phyloP scores from a whole-genome alignment of 2,797 vertebrate species.

The Sebastiscus albofasciatus region DNA sequence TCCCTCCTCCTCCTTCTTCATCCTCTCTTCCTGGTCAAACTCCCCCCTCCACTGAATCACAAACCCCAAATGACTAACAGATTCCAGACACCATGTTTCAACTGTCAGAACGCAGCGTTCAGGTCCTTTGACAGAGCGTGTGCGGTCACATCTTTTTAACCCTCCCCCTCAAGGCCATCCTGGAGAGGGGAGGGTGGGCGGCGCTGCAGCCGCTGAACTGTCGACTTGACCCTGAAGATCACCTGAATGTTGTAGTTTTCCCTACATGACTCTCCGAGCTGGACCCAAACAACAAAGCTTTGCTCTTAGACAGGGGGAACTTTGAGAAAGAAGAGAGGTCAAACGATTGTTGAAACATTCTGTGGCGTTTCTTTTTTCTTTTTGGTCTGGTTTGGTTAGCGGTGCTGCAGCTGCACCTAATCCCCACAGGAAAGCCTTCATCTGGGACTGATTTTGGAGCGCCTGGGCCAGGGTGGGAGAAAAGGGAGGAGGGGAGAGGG shows the following conservation, averaged over 20 bases:
- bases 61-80: conserved; percentile 78
- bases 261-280: conserved; percentile 14
- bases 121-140: conserved; percentile 67
- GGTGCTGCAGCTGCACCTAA: conserved; percentile 79
- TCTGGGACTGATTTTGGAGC: conserved; percentile 81
- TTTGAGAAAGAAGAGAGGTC: conserved; percentile 50
- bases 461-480: conserved; percentile 41
- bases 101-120: conserved; percentile 62
- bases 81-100: conserved; percentile 69
- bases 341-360: conserved; percentile 62
- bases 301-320: conserved; percentile 36
- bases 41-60: conserved; percentile 55
- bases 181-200: conserved; percentile 17
- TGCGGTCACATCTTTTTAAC: conserved; percentile 65
- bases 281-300: conserved; percentile 33
- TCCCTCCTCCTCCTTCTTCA: conserved; percentile 41
- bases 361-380: conserved; percentile 16
- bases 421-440: conserved; percentile 79
- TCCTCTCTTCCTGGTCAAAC: conserved; percentile 56
- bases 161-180: conserved; percentile 54
- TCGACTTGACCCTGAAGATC: conserved; percentile 51
- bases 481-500: conserved; percentile 49
- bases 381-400: conserved; percentile 58
- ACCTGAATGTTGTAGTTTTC: conserved; percentile 30
- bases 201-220: conserved; percentile 6